Percentiles rank a stretch among this genome's conserved stretches.
Conservation (phyloP, 2,888 invertebrate species). For the Octodonta nipae region DNA sequence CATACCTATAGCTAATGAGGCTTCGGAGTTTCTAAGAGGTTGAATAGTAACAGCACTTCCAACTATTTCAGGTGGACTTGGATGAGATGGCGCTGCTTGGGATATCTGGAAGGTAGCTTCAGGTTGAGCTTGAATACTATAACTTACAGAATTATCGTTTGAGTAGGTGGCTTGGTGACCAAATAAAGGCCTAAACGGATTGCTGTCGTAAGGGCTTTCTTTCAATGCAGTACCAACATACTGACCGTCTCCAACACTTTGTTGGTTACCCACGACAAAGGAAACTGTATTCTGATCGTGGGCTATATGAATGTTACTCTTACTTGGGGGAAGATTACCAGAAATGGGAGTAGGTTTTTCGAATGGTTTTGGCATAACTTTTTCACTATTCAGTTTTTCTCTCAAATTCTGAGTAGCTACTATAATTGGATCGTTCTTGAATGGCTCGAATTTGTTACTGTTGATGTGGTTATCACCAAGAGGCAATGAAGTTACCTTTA, state of each 20-base stretch:
- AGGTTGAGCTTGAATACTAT: slow-evolving; percentile 13
- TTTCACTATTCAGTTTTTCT: slow-evolving; percentile 33
- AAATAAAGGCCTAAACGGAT: slow-evolving; percentile 29
- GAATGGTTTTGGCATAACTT: slow-evolving; percentile 25
- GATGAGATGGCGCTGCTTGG: background rate
- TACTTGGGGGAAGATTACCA: no score
- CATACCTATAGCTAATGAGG: slow-evolving; percentile 32
- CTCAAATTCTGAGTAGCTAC: slow-evolving; percentile 32
- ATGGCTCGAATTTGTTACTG: slow-evolving; percentile 11
- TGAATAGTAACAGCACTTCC: slow-evolving; percentile 30
- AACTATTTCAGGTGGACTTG: slow-evolving; percentile 4
- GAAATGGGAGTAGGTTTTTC: no score
- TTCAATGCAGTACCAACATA: slow-evolving; percentile 38
- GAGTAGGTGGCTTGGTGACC: slow-evolving; percentile 16
- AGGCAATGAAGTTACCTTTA: slow-evolving; percentile 33
- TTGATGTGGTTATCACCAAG: slow-evolving; percentile 33
- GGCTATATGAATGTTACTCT: slow-evolving; percentile 50
- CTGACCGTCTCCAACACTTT: slow-evolving; percentile 40
- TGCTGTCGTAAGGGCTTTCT: slow-evolving; percentile 36
- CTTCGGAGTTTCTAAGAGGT: slow-evolving; percentile 31
- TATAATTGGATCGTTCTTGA: slow-evolving; percentile 27
- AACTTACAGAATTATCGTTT: slow-evolving; percentile 9
- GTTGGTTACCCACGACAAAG: slow-evolving; percentile 50
- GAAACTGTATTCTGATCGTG: slow-evolving; percentile 51
- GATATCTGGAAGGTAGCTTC: slow-evolving; percentile 6